Evolutionary conservation across 2,113 vertebrate species (phyloP).

Genomic region (Bubo scandiacus): DNA sequence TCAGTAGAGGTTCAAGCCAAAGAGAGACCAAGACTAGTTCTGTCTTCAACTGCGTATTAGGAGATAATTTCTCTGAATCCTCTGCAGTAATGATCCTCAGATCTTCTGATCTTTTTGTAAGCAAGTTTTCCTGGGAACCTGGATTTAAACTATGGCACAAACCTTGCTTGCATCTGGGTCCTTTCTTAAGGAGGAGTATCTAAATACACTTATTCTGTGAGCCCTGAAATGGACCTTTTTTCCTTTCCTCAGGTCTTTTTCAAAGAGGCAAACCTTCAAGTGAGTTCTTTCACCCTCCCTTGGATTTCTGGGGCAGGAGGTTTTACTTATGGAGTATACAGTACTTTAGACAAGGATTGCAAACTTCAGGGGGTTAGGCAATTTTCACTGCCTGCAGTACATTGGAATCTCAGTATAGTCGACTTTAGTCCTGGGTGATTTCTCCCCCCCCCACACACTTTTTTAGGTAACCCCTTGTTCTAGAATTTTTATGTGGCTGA

Average conservation of each 20-base stretch:
- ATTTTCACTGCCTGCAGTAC: constrained; percentile 27
- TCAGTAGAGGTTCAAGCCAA: constrained; percentile 74
- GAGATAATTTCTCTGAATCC: constrained; percentile 75
- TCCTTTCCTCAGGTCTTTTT: constrained; percentile 60
- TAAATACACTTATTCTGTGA: constrained; percentile 72
- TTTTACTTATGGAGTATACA: constrained; percentile 54
- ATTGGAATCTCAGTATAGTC: constrained; percentile 3
- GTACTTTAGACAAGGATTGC: constrained; percentile 52
- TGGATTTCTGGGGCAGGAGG: constrained; percentile 72
- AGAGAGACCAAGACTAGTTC: constrained; percentile 72
- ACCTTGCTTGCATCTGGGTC: constrained; percentile 56
- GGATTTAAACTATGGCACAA: constrained; percentile 67
- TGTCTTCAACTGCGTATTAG: constrained; percentile 67
- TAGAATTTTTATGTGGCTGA: not conserved
- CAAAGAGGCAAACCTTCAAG: constrained; percentile 70
- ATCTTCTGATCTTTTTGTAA: constrained; percentile 72
- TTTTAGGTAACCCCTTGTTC: not conserved
- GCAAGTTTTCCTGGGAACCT: constrained; percentile 71
- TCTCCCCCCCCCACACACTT: not conserved
- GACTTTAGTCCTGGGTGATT: constrained; percentile 11
- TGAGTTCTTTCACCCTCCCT: constrained; percentile 63
- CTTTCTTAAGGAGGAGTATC: constrained; percentile 69
- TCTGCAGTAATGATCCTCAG: constrained; percentile 69
- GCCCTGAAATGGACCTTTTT: constrained; percentile 62
- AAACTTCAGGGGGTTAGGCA: constrained; percentile 50